Base-by-base conservation (phyloP, 2,797 vertebrate genomes). In the Sebastes oblongus region DNA sequence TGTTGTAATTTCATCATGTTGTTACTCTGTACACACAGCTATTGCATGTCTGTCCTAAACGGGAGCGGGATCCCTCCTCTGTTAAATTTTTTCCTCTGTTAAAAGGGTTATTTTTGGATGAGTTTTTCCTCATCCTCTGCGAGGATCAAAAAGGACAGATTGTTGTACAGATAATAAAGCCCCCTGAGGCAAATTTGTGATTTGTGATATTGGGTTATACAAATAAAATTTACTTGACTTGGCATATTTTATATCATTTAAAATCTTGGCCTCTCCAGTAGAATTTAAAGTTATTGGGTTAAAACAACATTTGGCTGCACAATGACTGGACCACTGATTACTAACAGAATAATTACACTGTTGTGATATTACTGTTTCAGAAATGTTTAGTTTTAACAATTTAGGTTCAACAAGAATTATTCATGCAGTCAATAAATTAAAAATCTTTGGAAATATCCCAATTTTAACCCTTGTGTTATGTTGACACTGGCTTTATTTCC, bases 301-400 rank as follows among this genome's bases (percentile, higher is more conserved):
- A 20, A 12, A 52, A 58, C 59, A 75, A 76, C 34, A 2, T 83
- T 77, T 59, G 50, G 50, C 61, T 66, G 36, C 72, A 74, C 39
- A 42, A 42, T 16, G 24, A 76, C 13, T 55, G 5, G 2, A 52
- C 50, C 39, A 42, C 39, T 42, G 39, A 42, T 7, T 42, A 16
- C 39, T 42, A 42, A 42, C 13, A 42, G 39, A 42, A 42, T 16
- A 16, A 42, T 20, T 1, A 50, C 13, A 60, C 6, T 39, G 55
- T 29, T 25, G 34, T 22, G 30, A 39, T 24, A 65, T 76, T 16
- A 50, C 29, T 30, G 8, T 59, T 56, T 81, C 62, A 30, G 27
- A 67, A 78, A 73, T 22, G 22, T 79, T 64, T 27, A 6, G 9
- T 64, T 78, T 75, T 50, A 77, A 34, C 30, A 73, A 20, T 11